Evolutionary conservation across 2,888 invertebrate genomes (phyloP), one percentile per base, ranked within the genome.

Genomic region (Rhogogaster chlorosoma): DNA sequence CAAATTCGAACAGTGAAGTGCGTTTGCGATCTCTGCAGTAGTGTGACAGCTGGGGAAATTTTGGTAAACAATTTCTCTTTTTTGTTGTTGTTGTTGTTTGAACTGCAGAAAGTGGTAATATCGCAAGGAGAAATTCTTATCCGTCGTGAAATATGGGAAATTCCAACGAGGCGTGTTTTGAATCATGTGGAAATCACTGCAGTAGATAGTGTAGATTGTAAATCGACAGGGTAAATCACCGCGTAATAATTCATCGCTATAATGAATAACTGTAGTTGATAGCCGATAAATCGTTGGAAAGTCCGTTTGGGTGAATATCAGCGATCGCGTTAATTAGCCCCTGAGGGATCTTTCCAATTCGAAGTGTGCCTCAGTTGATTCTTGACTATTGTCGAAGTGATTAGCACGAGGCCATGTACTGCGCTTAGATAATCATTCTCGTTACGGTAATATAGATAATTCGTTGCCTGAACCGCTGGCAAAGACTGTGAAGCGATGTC

Each of bases 401-500:
- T 45, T 15, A 2, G 15, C 3, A 15, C 45, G 45, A 15, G 45
- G 12, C 12, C 3, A 45, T n/a, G n/a, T 45, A 45, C 2, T 45
- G 12, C 45, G 45, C 15, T 15, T 45, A 12, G 3, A 15, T 15
- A 45, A 45, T 42, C 3, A 15, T 45, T 45, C 7, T 10, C 38
- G 45, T 45, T 45, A 45, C 45, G 45, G 15, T 4, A 15, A 45
- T 0, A 45, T 12, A 45, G 0, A 15, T 4, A 3, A 3, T 45
- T 45, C 3, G 3, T 45, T 6, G 49, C 18, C 49, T 18, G 1
- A n/a, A n/a, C 49, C 6, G 6, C 18, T 18, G 49, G 10, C 75
- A 75, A 45, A 78, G 6, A 78, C n/a, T 38, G 22, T 10, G 7
- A 18, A 29, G 26, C 7, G 10, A 84, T 84, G 84, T 73, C 49